Conservation (phyloP, 2,888 invertebrate species). For the Calameuta filiformis region DNA sequence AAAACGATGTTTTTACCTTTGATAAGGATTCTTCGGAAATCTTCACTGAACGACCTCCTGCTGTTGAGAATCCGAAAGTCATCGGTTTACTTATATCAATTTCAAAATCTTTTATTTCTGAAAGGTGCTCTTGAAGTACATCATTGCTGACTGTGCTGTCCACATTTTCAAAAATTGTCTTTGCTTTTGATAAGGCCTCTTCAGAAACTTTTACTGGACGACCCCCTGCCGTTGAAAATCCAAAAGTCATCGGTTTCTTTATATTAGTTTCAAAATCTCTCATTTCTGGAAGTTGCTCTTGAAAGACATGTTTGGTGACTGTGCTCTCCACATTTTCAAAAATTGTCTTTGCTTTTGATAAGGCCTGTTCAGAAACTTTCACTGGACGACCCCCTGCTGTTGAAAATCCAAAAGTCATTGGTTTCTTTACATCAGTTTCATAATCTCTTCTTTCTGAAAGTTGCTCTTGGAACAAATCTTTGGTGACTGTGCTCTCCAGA, state of each 20-base stretch:
- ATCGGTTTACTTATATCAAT: neutral
- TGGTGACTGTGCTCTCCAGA: neutral
- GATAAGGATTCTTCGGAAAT: conserved; percentile 35
- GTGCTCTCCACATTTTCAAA: conserved; percentile 8
- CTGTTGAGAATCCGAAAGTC: conserved; percentile 34
- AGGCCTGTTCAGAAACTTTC: too few species aligned
- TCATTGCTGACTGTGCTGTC: neutral
- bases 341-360: too few species aligned
- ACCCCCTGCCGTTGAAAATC: conserved; percentile 56
- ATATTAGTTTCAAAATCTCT: neutral
- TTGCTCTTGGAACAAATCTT: neutral
- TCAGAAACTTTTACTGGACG: conserved; percentile 36
- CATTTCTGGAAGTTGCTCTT: neutral
- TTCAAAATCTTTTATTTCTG: neutral
- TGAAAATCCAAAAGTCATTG: conserved; percentile 37
- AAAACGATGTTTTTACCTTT: conserved; percentile 24
- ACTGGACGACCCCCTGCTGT: too few species aligned
- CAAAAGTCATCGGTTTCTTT: conserved; percentile 14
- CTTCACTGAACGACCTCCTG: conserved; percentile 37
- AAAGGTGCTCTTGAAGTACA: neutral
- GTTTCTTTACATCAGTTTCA: neutral
- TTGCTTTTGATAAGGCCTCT: conserved; percentile 26
- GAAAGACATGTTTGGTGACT: neutral
- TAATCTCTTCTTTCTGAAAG: neutral
- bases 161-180: conserved; percentile 18